phyloP scores from a whole-genome alignment of 2,113 vertebrate species.

The Datnioides undecimradiatus region DNA sequence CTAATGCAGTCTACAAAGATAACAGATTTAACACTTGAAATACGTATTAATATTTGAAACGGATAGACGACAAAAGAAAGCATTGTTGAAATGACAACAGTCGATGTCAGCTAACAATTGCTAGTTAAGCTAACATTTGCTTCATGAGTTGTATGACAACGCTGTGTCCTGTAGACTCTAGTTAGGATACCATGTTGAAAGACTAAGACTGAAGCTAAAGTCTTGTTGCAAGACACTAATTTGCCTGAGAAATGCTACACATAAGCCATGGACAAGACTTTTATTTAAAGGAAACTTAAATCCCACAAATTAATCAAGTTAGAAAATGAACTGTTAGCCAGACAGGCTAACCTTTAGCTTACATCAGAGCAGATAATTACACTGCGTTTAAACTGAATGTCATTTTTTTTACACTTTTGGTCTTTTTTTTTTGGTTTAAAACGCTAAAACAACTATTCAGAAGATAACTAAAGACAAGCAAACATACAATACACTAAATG shows the following conservation, averaged over 20 bases:
- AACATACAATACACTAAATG: too few species aligned
- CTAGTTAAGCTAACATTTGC: not conserved
- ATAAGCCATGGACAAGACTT: not conserved
- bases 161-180: not conserved
- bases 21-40: not conserved
- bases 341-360: not conserved
- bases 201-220: not conserved
- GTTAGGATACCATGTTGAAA: not conserved
- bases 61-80: not conserved
- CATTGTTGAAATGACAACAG: not conserved
- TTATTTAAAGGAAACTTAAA: not conserved
- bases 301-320: not conserved
- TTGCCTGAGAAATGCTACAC: too few species aligned
- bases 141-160: not conserved
- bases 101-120: not conserved
- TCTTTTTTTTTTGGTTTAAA: not conserved
- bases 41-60: not conserved
- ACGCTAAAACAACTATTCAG: not conserved
- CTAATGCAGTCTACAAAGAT: not conserved
- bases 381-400: not conserved
- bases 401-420: not conserved
- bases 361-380: not conserved
- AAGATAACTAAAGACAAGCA: too few species aligned
- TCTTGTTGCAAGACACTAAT: not conserved
- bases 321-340: not conserved